A percentile compares a stretch with the other conserved stretches of the same genome.
Conservation (phyloP, 2,113 vertebrate genomes). For the Archilochus colubris region DNA sequence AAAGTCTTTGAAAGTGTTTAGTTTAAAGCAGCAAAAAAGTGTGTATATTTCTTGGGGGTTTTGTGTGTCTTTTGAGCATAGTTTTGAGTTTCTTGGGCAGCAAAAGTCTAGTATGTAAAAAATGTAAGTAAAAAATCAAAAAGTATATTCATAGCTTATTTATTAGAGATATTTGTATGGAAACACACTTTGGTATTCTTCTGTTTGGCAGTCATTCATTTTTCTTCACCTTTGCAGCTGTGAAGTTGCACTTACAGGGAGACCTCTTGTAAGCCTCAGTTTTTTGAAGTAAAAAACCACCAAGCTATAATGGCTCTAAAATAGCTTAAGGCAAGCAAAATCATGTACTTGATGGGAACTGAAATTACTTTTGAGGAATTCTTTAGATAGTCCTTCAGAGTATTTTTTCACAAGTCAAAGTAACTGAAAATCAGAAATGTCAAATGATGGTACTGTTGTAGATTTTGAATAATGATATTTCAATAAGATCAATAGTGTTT, state of each 20-base stretch:
- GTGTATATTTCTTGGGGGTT: fast-evolving
- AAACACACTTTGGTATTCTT: not conserved
- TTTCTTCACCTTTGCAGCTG: not conserved
- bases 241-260: not conserved
- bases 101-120: not conserved
- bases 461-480: conserved; percentile 1
- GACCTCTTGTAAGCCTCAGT: not conserved
- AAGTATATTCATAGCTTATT: not conserved
- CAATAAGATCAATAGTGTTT: not conserved
- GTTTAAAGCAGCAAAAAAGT: not conserved
- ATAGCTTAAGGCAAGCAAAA: not conserved
- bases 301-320: conserved; percentile 7
- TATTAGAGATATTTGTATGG: not conserved
- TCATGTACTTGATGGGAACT: not conserved
- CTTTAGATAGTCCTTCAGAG: not conserved
- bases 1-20: no score
- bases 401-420: not conserved
- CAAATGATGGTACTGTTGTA: not conserved
- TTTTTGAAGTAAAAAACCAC: conserved; percentile 22
- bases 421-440: conserved; percentile 46
- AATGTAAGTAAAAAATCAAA: not conserved
- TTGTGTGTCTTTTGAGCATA: not conserved
- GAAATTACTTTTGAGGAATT: not conserved
- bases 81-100: not conserved
- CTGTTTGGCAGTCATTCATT: not conserved